Base-by-base conservation (phyloP, 2,113 vertebrate genomes). In the Pseudorasbora parva region DNA sequence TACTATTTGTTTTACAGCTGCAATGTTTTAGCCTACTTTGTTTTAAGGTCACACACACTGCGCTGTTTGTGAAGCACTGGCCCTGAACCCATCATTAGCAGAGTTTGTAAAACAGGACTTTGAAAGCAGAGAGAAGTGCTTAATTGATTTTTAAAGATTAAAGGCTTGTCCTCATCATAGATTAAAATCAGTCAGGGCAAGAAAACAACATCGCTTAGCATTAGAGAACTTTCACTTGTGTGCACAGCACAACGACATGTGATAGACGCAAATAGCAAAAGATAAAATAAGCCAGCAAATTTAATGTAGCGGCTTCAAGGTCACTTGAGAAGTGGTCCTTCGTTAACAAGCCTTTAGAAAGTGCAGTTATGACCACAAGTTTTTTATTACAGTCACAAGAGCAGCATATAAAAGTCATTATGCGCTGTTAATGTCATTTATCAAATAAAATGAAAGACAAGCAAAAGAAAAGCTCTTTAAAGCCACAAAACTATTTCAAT, bases 381-480 rank as follows among this genome's bases (percentile, higher is more conserved):
- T 88, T 74, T 81, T 81, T 78, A 86, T 88, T 83, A 88, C 77
- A 89, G 89, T 86, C 88, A 89, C 72, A 87, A 89, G 83, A 82
- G 82, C 71, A 83, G 77, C 83, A 87, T 85, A 82, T 89, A 75
- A 88, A 81, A 88, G 79, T n/a, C 82, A 88, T 88, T 85, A 87
- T 80, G 79, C 30, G 66, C 78, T 81, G 87, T 86, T 75, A 60
- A 85, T 82, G 72, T 84, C 82, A 90, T 86, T 88, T 87, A 54
- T 84, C 69, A 82, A 87, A 87, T 68, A 72, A 68, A 78, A 82
- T 59, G 49, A 56, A 69, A 47, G 75, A 75, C 71, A 73, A n/a
- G 59, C 49, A 21, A 56, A 66, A 57, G 27, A 15, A 33, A 59
- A 69, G 23, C 64, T 85, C 69, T 82, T 85, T 81, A 83, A 86